Base-by-base conservation (phyloP, 2,888 invertebrate species). In the Arrhopalites spinosus region DNA sequence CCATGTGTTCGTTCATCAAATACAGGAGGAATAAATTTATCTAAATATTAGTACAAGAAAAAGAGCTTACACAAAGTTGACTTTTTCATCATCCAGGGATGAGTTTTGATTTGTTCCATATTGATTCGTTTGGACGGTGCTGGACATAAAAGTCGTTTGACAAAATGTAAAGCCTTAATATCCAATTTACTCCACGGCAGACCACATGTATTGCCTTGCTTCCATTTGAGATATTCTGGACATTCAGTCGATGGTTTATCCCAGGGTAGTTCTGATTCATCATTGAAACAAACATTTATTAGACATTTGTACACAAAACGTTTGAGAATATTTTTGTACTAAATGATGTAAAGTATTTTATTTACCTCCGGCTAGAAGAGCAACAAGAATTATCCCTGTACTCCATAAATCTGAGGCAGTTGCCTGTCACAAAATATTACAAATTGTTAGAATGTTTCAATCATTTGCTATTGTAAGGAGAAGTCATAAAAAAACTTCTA, bases 361-460 rank as follows among this genome's bases (percentile, higher is more conserved):
- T 88, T 89, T 87, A 95, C 96, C 96, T 87, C 98, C 98, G 84
- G 94, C 92, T 76, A 98, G 88, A 90, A 98, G 92, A 74, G 97
- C 94, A 71, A 96, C 92, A 81, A 98, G 89, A 84, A 98, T 94
- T 81, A 98, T 92, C 78, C 95, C 98, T 87, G 95, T 95, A 73
- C 96, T 95, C 98, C 98, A 99, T 83, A 97, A 88, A 88, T 98
- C 98, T 66, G 96, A 94, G 73, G 97, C 95, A 85, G 92, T 90
- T 30, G 96, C 98, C 84, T 90, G 89, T n/a, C n/a, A n/a, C n/a
- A n/a, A n/a, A n/a, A n/a, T n/a, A n/a, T n/a, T n/a, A n/a, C n/a
- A n/a, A n/a, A n/a, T n/a, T n/a, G n/a, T n/a, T n/a, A n/a, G n/a
- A n/a, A n/a, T n/a, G n/a, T n/a, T n/a, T n/a, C n/a, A n/a, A n/a